Evolutionary conservation across 1,140 invertebrate genomes (phyloP).

Genomic region (Eueides isabella): DNA sequence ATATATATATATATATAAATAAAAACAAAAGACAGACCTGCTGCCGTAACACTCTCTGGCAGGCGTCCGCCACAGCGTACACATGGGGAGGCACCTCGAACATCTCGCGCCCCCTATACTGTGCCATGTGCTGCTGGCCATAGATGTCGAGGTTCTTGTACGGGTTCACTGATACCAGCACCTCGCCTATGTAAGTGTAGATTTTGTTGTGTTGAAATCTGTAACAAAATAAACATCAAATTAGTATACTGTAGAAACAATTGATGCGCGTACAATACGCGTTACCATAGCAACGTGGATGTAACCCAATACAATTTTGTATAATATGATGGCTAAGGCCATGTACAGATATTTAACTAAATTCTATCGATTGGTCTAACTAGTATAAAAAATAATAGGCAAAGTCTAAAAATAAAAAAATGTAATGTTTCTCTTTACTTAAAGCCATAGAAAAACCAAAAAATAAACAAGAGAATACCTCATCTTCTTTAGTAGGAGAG

Average conservation of each 20-base stretch:
- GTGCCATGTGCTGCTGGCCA: slow-evolving; percentile 88
- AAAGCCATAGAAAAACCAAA: background rate
- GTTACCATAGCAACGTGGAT: no score
- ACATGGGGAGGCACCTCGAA: slow-evolving; percentile 98
- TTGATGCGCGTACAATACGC: no score
- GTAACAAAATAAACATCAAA: slow-evolving; percentile 57
- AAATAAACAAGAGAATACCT: background rate
- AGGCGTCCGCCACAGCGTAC: slow-evolving; percentile 96
- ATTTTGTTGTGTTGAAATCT: slow-evolving; percentile 95
- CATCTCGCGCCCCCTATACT: slow-evolving; percentile 94
- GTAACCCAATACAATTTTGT: no score
- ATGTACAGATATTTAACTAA: no score
- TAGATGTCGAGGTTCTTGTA: slow-evolving; percentile 94
- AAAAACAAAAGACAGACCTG: slow-evolving; percentile 68
- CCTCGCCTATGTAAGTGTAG: slow-evolving; percentile 97
- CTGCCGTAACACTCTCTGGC: slow-evolving; percentile 96
- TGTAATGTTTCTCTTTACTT: background rate
- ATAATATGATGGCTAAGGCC: no score
- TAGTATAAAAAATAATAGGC: no score
- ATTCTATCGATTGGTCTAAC: no score
- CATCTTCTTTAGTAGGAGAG: background rate
- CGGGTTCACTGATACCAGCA: slow-evolving; percentile 95
- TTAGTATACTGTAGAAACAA: background rate
- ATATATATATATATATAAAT: no score
- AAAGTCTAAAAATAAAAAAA: background rate